Evolutionary conservation across 2,113 vertebrate genomes (phyloP).

Genomic region (Mustelus asterias): DNA sequence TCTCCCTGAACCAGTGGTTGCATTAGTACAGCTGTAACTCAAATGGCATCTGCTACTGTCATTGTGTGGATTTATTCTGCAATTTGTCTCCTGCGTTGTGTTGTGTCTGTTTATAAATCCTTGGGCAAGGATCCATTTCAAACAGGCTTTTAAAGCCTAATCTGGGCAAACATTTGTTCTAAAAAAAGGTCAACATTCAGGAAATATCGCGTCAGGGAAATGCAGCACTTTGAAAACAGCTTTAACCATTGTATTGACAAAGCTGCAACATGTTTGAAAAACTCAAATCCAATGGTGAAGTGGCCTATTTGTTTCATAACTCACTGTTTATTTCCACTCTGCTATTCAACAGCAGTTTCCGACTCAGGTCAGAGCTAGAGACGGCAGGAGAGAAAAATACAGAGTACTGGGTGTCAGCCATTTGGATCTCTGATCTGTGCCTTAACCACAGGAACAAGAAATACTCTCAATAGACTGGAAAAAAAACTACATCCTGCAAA

Average conservation of each 20-base stretch:
- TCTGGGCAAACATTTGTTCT: background rate
- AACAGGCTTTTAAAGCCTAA: slow-evolving; percentile 14
- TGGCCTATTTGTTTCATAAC: background rate
- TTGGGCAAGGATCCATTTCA: slow-evolving; percentile 15
- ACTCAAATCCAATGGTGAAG: background rate
- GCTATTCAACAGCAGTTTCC: background rate
- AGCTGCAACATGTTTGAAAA: background rate
- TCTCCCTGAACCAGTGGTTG: background rate
- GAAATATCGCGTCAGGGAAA: background rate
- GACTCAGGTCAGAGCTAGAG: background rate
- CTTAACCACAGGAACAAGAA: background rate
- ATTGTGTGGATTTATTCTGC: slow-evolving; percentile 18
- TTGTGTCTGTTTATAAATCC: slow-evolving; percentile 26
- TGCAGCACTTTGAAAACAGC: background rate
- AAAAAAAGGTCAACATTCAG: background rate
- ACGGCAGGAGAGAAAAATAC: background rate
- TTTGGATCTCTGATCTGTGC: background rate
- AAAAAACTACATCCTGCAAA: background rate
- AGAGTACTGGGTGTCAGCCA: background rate
- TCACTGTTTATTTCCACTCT: background rate
- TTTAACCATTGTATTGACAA: background rate
- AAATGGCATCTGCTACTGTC: background rate
- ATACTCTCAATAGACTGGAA: background rate
- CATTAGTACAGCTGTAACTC: background rate
- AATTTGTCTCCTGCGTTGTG: slow-evolving; percentile 10